phyloP scores from a whole-genome alignment of 37 sponge, comb jelly and placozoan species.

The Agelas oroides region DNA sequence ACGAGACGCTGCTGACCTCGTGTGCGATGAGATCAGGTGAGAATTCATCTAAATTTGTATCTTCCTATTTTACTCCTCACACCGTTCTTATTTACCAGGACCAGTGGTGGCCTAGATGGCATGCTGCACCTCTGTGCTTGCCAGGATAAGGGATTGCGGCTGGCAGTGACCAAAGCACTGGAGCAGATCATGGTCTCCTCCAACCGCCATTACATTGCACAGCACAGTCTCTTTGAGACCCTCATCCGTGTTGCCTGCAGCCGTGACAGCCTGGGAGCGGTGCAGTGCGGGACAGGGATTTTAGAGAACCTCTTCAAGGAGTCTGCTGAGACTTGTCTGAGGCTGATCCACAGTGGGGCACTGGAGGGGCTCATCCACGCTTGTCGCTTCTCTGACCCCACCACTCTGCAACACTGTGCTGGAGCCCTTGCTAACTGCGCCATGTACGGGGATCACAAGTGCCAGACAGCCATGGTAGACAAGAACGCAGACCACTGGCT shows the following conservation, averaged over 20 bases:
- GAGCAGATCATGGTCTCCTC: conserved; percentile 59
- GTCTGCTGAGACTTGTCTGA: conserved; percentile 23
- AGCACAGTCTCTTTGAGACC: conserved; percentile 16
- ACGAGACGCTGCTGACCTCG: conserved; percentile 53
- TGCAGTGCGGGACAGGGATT: conserved; percentile 45
- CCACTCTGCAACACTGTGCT: conserved; percentile 56
- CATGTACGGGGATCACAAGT: conserved; percentile 45
- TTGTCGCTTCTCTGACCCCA: conserved; percentile 33
- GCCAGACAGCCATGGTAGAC: conserved; percentile 31
- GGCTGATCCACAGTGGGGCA: conserved; percentile 30
- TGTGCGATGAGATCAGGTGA: conserved; percentile 47
- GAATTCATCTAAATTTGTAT: too few relatives aligned
- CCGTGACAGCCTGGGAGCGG: background rate
- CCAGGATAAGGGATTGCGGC: background rate
- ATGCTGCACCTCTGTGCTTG: conserved; percentile 11
- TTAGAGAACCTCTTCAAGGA: conserved; percentile 65
- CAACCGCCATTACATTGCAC: conserved; percentile 43
- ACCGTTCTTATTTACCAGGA: too few relatives aligned
- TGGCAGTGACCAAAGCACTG: conserved; percentile 2
- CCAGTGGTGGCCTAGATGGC: conserved; percentile 11
- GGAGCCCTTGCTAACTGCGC: conserved; percentile 73
- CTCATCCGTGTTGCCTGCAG: background rate
- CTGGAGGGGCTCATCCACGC: conserved; percentile 32
- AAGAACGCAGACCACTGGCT: conserved; percentile 62
- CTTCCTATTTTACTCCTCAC: too few relatives aligned